These are phyloP conservation scores for Siderastrea radians DNA, from an alignment of 92 coral and sea anemone species.

Conservation along the genomic window DNA sequence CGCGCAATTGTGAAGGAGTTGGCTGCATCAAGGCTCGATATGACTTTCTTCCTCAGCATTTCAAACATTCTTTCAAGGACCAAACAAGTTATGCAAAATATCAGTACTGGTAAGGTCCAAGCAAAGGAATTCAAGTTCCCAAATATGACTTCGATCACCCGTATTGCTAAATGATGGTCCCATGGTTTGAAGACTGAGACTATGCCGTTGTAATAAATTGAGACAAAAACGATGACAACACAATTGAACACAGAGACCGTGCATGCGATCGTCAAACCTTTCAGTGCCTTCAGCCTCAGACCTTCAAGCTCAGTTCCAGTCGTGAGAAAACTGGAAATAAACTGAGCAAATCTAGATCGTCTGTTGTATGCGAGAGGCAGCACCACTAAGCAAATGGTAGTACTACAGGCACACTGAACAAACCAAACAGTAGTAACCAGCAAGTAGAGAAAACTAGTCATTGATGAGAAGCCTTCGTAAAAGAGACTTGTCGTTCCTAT, in stretches of 20 bases:
- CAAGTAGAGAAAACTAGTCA: not conserved
- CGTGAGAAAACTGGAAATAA: not conserved
- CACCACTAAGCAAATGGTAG: conserved; percentile 12
- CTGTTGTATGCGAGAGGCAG: not conserved
- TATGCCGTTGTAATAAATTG: not conserved
- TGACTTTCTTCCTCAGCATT: not conserved
- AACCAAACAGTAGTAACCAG: not conserved
- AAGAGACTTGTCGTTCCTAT: not conserved
- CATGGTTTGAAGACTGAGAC: conserved; percentile 4
- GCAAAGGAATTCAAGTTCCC: conserved; percentile 3
- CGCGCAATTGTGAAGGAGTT: not conserved
- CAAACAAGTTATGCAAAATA: conserved; percentile 16
- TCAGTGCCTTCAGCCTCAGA: conserved; percentile 8
- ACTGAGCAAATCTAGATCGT: conserved; percentile 7
- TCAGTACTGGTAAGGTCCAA: not conserved
- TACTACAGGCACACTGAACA: conserved; percentile 4
- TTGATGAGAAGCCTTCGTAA: not conserved
- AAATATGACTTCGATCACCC: not conserved
- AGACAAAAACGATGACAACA: not conserved
- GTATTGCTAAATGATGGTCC: conserved; percentile 1
- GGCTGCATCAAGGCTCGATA: not conserved
- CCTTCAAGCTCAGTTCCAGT: not conserved
- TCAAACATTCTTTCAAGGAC: conserved; percentile 28
- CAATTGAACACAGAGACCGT: not conserved
- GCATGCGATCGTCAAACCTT: not conserved